Base-by-base conservation (phyloP, 2,113 vertebrate species). In the Motacilla tschutschensis region DNA sequence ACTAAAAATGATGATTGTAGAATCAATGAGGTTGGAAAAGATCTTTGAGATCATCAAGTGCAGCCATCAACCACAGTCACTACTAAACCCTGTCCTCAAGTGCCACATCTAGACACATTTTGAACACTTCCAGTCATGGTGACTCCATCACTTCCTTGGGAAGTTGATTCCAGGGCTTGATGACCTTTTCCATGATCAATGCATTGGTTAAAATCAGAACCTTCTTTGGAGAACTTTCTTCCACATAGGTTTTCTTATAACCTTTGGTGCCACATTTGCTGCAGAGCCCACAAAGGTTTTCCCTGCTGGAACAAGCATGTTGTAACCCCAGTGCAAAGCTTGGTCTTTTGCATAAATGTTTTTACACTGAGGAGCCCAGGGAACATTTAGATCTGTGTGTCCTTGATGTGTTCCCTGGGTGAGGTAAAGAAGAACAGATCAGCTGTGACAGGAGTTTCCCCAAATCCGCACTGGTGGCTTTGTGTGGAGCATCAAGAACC, bases 301-400 rank as follows among this genome's bases (percentile, higher is more conserved):
- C 19, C 12, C 31, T 51, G 5, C 44, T 47, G 58, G 47, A 40
- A 25, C 8, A 26, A 19, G 2, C 0, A 0, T 0, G 0, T 14
- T 55, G 8, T 5, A 59, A 25, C 10, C 33, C 36, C 3, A 1
- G 1, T 1, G 4, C 12, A 12, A 51, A 60, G 12, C 26, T 13
- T 7, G 25, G 33, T 8, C 6, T 25, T 69, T 1, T 38, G 36
- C 21, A 67, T 10, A 17, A 14, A 18, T 10, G 6, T 48, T 46
- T 31, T n/a, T 14, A 12, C 13, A 5, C 6, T 14, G 10, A 16
- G 25, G 73, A 29, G 2, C 28, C 25, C 3, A 6, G 16, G 29
- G 28, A 12, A 25, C 8, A 1, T 21, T 57, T 31, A 0, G 0
- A 8, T 35, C 41, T 20, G 19, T 25, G 25, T 3, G 1, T 20